Evolutionary conservation across 2,888 invertebrate species (phyloP).

Genomic region (Acronicta psi): DNA sequence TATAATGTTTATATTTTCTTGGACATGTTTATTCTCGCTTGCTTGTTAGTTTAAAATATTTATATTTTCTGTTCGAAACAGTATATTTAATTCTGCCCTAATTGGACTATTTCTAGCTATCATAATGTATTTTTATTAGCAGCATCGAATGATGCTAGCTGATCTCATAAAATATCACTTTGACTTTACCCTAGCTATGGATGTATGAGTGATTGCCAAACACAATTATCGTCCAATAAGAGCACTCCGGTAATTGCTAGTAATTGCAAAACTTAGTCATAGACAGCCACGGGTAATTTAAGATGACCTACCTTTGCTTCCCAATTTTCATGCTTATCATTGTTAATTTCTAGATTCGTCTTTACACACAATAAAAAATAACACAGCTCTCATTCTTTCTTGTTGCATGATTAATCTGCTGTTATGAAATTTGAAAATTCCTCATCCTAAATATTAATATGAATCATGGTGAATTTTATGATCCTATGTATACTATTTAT

Average conservation of each 20-base stretch:
- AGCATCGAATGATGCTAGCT: slow-evolving; percentile 35
- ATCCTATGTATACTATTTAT: too few relatives aligned
- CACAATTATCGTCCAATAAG: slow-evolving; percentile 57
- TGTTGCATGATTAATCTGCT: too few relatives aligned
- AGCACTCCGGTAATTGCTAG: slow-evolving; percentile 50
- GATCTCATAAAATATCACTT: slow-evolving; percentile 41
- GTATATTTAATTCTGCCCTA: background rate
- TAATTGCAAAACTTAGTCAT: slow-evolving; percentile 54
- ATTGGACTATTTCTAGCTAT: slow-evolving; percentile 31
- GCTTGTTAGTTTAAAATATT: too few relatives aligned
- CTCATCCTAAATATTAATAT: too few relatives aligned
- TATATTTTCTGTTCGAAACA: background rate
- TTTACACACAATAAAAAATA: background rate
- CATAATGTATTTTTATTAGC: slow-evolving; percentile 31
- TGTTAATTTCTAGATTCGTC: slow-evolving; percentile 9
- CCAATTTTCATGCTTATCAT: slow-evolving; percentile 19
- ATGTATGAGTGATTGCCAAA: slow-evolving; percentile 52
- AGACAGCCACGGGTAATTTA: slow-evolving; percentile 10
- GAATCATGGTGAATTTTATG: too few relatives aligned
- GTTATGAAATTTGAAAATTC: too few relatives aligned
- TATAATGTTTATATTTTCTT: background rate
- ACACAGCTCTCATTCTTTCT: too few relatives aligned
- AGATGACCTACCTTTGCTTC: slow-evolving; percentile 36
- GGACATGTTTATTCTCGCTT: too few relatives aligned
- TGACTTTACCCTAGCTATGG: slow-evolving; percentile 15